These are phyloP conservation scores for Ctenopoma kingsleyae DNA, from an alignment of 2,797 vertebrate species.

Conservation along the genomic window DNA sequence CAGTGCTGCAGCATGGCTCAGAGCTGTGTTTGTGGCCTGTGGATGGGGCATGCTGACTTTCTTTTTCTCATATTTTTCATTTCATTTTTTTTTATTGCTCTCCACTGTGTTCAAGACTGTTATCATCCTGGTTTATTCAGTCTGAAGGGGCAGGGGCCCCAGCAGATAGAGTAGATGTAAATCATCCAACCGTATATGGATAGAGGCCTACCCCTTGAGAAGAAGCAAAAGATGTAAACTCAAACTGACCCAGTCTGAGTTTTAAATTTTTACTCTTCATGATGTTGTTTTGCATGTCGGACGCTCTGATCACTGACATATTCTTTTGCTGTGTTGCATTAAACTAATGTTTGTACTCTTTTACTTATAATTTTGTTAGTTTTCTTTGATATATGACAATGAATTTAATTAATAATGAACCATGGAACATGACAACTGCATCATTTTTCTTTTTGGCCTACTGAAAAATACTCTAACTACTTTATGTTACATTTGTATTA, in stretches of 20 bases:
- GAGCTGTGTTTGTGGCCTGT: conserved; percentile 50
- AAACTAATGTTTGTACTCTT: not conserved
- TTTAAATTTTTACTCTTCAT: conserved; percentile 25
- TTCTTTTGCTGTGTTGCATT: conserved; percentile 2
- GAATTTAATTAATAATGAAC: not conserved
- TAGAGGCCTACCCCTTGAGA: conserved; percentile 39
- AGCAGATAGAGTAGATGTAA: conserved; percentile 57
- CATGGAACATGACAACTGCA: not conserved
- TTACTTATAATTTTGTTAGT: not conserved
- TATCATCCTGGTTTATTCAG: conserved; percentile 52
- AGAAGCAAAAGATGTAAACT: conserved; percentile 48
- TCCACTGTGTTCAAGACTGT: conserved; percentile 42
- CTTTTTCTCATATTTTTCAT: conserved; percentile 5
- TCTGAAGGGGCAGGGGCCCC: conserved; percentile 51
- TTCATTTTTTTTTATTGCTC: conserved; percentile 35
- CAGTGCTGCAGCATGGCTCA: conserved; percentile 17
- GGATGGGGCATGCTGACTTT: conserved; percentile 15
- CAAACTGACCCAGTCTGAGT: conserved; percentile 48
- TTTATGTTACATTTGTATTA: conserved; percentile 1
- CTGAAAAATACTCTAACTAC: conserved; percentile 1
- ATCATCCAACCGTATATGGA: conserved; percentile 53
- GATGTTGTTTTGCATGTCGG: conserved; percentile 34
- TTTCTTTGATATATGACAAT: not conserved
- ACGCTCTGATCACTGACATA: conserved; percentile 4
- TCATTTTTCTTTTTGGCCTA: not conserved